Base-by-base conservation (phyloP, 2,888 invertebrate genomes). In the Griposia aprilina region DNA sequence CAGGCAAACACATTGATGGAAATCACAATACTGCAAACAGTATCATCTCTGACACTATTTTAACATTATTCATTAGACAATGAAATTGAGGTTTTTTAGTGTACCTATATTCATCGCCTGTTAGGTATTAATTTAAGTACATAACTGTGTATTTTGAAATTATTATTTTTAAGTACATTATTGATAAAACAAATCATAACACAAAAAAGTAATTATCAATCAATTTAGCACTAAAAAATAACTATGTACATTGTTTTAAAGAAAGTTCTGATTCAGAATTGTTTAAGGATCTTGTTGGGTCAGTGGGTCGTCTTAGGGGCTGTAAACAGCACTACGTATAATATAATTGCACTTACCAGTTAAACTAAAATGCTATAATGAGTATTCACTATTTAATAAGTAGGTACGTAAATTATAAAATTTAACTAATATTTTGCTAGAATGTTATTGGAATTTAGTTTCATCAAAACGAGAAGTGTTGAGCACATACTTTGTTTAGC, bases 271-370 rank as follows among this genome's bases (percentile, higher is more conserved):
- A 71, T 45, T 70, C 11, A n/a, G 41, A 45, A 36, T 57, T 30
- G 59, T 36, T 0, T 48, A 45, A 0, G 20, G 36, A 55, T 36
- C 23, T 50, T 74, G 45, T 60, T 59, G 30, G 30, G 30, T 36
- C 30, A 36, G 30, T 36, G 30, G 30, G 30, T 3, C 30, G 30
- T 36, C 30, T 36, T 36, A 36, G 30, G 30, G 30, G 30, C 30
- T 36, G 23, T 36, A 36, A 59, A 48, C 15, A 52, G n/a, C 52
- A 52, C n/a, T 72, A 66, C 5, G 55, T 48, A 81, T 48, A 66
- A 52, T 36, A 52, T 48, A 60, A 26, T 60, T 81, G 45, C 75
- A 80, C 79, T 80, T 80, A 80, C 80, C 80, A 75, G 72, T 6
- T 50, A 62, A 23, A 79, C 36, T 68, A 80, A 63, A 83, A 81